These are phyloP conservation scores for Limenitis arthemis DNA, from an alignment of 2,888 invertebrate species.

Conservation along the genomic window DNA sequence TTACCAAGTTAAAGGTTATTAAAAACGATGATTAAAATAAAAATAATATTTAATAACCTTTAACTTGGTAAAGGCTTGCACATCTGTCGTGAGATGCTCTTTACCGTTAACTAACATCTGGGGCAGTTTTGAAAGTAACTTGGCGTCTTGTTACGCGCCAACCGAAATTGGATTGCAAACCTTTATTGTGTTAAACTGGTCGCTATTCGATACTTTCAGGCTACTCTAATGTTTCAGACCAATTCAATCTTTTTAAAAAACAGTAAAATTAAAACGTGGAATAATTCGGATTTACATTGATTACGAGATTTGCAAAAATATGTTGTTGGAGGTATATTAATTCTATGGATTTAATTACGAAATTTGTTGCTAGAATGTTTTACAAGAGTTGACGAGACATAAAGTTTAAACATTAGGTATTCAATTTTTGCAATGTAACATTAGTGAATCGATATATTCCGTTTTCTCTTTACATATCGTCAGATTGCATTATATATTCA, in stretches of 20 bases:
- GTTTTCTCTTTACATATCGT: conserved; percentile 4
- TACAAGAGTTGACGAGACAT: neutral
- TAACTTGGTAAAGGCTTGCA: conserved; percentile 29
- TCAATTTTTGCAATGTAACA: neutral
- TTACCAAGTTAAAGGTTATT: no score
- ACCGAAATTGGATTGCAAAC: conserved; percentile 52
- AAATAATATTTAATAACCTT: neutral
- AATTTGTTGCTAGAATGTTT: neutral
- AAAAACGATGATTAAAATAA: neutral
- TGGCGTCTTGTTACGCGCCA: conserved; percentile 31
- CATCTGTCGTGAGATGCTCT: conserved; percentile 58
- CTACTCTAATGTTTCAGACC: conserved; percentile 14
- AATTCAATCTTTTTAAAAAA: conserved; percentile 1
- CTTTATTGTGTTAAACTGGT: conserved; percentile 39
- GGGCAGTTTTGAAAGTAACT: conserved; percentile 69
- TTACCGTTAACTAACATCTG: conserved; percentile 66
- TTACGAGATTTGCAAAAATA: neutral
- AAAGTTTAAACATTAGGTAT: neutral
- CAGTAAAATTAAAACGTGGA: no score
- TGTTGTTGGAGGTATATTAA: no score
- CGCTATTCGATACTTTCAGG: conserved; percentile 19
- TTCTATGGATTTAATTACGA: no score
- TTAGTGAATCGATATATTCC: neutral
- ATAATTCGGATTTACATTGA: no score
- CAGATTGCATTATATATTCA: conserved; percentile 11